Evolutionary conservation across 2,797 vertebrate species (phyloP).

Genomic region (Enteromius argenteus): DNA sequence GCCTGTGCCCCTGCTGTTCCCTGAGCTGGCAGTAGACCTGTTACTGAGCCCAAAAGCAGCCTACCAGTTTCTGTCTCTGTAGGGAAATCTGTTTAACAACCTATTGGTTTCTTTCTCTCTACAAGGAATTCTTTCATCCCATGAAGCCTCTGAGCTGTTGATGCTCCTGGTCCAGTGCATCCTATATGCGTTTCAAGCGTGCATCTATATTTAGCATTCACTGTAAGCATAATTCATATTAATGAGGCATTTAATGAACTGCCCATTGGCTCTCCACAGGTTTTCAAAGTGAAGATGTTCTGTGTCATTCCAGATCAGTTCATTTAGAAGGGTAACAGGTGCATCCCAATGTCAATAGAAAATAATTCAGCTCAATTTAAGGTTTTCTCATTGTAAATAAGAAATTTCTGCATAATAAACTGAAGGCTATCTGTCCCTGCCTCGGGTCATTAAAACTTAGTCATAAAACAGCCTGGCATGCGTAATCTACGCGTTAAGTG

Average conservation of each 20-base stretch:
- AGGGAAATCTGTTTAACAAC: conserved; percentile 61
- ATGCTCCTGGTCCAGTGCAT: conserved; percentile 53
- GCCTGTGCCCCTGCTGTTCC: conserved; percentile 49
- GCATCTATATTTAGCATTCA: conserved; percentile 55
- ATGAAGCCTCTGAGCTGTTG: conserved; percentile 50
- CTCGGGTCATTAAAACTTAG: background rate
- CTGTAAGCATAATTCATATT: conserved; percentile 45
- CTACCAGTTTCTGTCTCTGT: conserved; percentile 61
- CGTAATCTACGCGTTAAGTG: conserved; percentile 24
- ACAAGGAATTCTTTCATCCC: conserved; percentile 64
- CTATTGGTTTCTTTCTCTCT: conserved; percentile 59
- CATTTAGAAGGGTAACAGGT: background rate
- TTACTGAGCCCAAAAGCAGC: conserved; percentile 65
- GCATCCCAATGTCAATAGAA: background rate
- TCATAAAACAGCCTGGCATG: background rate
- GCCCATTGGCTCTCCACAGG: conserved; percentile 16
- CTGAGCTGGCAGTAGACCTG: conserved; percentile 60
- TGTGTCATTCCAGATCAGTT: background rate
- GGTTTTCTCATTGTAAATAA: background rate
- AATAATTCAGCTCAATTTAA: background rate
- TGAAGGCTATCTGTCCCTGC: background rate
- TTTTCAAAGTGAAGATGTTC: background rate
- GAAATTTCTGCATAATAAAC: background rate
- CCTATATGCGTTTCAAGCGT: conserved; percentile 30
- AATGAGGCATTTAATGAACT: conserved; percentile 23